Evolutionary conservation across 2,888 invertebrate species (phyloP).

Genomic region (Amphimallon solstitiale): DNA sequence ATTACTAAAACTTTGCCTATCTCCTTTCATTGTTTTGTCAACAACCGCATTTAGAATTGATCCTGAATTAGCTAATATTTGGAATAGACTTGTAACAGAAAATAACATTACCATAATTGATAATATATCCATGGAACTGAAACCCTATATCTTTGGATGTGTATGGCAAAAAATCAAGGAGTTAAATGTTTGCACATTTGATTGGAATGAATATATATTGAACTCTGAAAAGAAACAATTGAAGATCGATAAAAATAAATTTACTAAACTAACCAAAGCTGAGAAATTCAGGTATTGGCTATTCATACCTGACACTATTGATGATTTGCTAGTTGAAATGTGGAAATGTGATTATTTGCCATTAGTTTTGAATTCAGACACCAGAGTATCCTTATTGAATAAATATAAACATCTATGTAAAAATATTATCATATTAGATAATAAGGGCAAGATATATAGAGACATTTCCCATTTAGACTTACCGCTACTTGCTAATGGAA

Average conservation of each 20-base stretch:
- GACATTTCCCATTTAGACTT: neutral
- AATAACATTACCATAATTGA: neutral
- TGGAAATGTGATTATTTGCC: constrained; percentile 12
- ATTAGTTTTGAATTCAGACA: neutral
- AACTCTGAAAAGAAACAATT: neutral
- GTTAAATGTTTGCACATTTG: neutral
- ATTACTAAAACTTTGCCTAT: constrained; percentile 1
- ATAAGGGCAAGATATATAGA: no score
- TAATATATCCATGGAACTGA: neutral
- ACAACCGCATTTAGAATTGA: neutral
- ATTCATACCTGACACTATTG: constrained; percentile 7
- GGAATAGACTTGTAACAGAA: neutral
- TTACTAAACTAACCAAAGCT: neutral
- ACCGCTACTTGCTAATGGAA: neutral
- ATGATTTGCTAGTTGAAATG: constrained; percentile 3
- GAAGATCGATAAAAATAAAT: neutral
- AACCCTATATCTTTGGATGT: constrained; percentile 4
- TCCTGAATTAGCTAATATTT: neutral
- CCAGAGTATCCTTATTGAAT: neutral
- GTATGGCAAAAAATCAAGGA: constrained; percentile 2
- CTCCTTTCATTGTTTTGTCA: neutral
- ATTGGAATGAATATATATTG: constrained; percentile 7
- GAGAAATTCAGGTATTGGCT: neutral
- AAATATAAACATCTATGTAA: constrained; percentile 5
- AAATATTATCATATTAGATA: constrained; percentile 8